phyloP scores from a whole-genome alignment of 2,888 invertebrate genomes.

The Athalia circularis region DNA sequence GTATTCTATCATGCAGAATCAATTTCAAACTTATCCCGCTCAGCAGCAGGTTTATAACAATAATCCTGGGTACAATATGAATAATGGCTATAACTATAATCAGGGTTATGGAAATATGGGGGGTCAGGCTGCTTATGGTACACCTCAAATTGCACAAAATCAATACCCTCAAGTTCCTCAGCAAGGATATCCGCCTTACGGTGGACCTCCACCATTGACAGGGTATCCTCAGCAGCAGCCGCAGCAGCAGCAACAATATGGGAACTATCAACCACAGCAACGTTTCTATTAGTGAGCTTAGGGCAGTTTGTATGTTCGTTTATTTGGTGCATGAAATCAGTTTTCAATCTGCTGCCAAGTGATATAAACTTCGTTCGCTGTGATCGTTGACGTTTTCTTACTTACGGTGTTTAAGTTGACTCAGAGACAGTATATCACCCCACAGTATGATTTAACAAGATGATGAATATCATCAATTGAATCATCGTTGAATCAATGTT shows the following conservation, averaged over 20 bases:
- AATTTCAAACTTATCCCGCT: conserved; percentile 61
- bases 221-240: conserved; percentile 62
- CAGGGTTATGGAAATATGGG: conserved; percentile 61
- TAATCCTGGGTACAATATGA: conserved; percentile 62
- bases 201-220: conserved; percentile 54
- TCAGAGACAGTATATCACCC: neutral
- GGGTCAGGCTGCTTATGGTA: conserved; percentile 55
- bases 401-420: conserved; percentile 8
- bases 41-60: conserved; percentile 55
- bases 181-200: conserved; percentile 62
- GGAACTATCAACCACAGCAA: conserved; percentile 67
- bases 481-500: neutral
- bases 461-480: too few species aligned
- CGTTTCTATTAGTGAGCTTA: conserved; percentile 62
- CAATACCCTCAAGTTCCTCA: conserved; percentile 58
- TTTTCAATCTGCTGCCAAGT: neutral
- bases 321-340: neutral
- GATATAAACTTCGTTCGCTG: neutral
- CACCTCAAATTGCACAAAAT: conserved; percentile 54
- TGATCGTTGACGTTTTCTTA: neutral
- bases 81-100: conserved; percentile 69
- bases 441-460: too few species aligned
- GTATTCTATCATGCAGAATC: conserved; percentile 52
- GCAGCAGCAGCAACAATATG: conserved; percentile 63
- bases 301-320: neutral